These are phyloP conservation scores for Nothoprocta pentlandii DNA, from an alignment of 2,113 vertebrate species.

Conservation along the genomic window DNA sequence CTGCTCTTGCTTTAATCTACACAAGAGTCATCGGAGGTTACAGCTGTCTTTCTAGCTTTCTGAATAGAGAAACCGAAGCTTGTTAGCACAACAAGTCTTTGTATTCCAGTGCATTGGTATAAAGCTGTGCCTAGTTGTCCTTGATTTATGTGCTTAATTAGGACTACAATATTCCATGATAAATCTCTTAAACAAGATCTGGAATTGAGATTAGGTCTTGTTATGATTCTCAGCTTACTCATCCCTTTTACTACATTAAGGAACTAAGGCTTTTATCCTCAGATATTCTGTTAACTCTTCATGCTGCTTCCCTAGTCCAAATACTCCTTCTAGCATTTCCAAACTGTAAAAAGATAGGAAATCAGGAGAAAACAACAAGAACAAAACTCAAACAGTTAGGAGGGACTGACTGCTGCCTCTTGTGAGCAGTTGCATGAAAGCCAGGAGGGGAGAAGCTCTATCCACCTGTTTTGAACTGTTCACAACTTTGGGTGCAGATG, in stretches of 20 bases:
- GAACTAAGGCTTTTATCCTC: background rate
- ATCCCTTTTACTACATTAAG: background rate
- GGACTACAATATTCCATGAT: constrained; percentile 33
- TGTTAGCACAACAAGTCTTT: background rate
- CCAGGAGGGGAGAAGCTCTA: background rate
- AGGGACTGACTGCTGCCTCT: background rate
- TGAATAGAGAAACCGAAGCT: background rate
- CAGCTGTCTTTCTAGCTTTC: background rate
- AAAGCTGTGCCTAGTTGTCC: background rate
- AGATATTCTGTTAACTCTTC: background rate
- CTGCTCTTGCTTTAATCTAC: background rate
- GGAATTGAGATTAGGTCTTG: constrained; percentile 32
- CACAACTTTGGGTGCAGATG: background rate
- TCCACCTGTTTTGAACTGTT: background rate
- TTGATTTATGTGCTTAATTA: constrained; percentile 35
- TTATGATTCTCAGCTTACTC: constrained; percentile 18
- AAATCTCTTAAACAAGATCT: constrained; percentile 39
- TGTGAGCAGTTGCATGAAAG: background rate
- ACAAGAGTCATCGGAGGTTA: background rate
- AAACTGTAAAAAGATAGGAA: background rate
- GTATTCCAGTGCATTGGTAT: background rate
- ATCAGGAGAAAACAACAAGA: background rate
- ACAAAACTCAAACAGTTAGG: background rate
- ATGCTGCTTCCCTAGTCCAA: background rate
- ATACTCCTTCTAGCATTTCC: background rate